Percentiles rank a stretch among this genome's conserved stretches.
Evolutionary conservation across 1,140 invertebrate species (phyloP).

Genomic region (Bombus picipes): DNA sequence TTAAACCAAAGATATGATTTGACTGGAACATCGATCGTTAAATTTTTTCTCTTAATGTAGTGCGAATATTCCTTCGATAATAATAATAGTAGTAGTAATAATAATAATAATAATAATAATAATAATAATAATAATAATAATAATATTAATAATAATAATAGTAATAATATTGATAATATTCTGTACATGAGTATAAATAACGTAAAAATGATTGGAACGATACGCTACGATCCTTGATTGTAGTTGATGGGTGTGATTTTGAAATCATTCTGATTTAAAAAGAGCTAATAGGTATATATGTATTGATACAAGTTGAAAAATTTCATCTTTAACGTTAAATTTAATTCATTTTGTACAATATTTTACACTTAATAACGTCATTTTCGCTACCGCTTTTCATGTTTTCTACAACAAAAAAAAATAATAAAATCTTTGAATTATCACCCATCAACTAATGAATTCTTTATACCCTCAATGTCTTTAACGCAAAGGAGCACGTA

Average conservation of each 20-base stretch:
- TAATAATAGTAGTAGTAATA: neutral
- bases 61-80: constrained; percentile 17
- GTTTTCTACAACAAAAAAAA: neutral
- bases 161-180: constrained; percentile 17
- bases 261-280: neutral
- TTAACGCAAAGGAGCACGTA: neutral
- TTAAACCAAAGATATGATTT: constrained; percentile 35
- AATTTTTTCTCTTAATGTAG: neutral
- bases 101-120: constrained; percentile 1
- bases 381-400: neutral
- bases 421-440: neutral
- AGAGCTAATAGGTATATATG: neutral
- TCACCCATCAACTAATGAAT: neutral
- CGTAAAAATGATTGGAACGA: constrained; percentile 24
- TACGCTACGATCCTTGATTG: neutral
- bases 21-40: constrained; percentile 28
- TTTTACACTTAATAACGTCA: constrained; percentile 8
- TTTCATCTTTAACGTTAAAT: constrained; percentile 1
- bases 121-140: neutral
- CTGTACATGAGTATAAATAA: constrained; percentile 46
- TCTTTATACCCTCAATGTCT: neutral
- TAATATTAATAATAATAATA: neutral
- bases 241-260: constrained; percentile 39
- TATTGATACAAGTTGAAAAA: neutral
- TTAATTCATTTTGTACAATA: constrained; percentile 37